A percentile compares a stretch with the other conserved stretches of the same genome.
Conservation (phyloP, 2,888 invertebrate species). For the Oligia strigilis region DNA sequence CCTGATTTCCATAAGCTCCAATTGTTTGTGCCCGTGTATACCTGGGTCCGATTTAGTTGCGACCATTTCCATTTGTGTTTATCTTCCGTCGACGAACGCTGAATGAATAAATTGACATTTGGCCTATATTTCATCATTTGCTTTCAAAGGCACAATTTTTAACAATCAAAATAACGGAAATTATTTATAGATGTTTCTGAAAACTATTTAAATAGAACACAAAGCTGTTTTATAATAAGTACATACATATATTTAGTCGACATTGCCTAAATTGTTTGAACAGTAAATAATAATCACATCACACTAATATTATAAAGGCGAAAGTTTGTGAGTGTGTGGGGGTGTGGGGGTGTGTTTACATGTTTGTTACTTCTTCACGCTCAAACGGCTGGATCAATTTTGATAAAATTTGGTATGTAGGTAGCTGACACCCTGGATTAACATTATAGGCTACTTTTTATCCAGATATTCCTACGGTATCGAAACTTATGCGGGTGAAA, state of each 20-base stretch:
- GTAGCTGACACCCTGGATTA: too few relatives aligned
- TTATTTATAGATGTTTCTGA: background rate
- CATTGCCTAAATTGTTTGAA: background rate
- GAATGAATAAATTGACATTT: slow-evolving; percentile 81
- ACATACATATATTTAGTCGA: background rate
- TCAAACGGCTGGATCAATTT: too few relatives aligned
- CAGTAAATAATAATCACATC: background rate
- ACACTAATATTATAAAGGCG: too few relatives aligned
- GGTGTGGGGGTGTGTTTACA: too few relatives aligned
- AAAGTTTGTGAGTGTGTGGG: too few relatives aligned
- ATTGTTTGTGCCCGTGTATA: slow-evolving; percentile 86
- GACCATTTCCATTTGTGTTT: slow-evolving; percentile 85
- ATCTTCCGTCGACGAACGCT: slow-evolving; percentile 79
- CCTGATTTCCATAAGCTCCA: slow-evolving; percentile 90
- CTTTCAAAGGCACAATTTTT: slow-evolving; percentile 44
- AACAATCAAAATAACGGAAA: background rate
- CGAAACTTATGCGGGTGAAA: too few relatives aligned
- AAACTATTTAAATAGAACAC: background rate
- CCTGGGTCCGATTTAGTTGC: slow-evolving; percentile 86
- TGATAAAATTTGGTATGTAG: too few relatives aligned
- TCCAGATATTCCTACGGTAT: too few relatives aligned
- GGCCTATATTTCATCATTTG: slow-evolving; percentile 73
- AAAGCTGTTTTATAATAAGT: background rate
- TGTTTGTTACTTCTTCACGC: too few relatives aligned
- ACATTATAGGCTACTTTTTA: too few relatives aligned